Percentiles rank a stretch among this genome's conserved stretches.
These are phyloP conservation scores for Thymelicus acteon DNA, from an alignment of 2,888 invertebrate genomes.

Conservation along the genomic window DNA sequence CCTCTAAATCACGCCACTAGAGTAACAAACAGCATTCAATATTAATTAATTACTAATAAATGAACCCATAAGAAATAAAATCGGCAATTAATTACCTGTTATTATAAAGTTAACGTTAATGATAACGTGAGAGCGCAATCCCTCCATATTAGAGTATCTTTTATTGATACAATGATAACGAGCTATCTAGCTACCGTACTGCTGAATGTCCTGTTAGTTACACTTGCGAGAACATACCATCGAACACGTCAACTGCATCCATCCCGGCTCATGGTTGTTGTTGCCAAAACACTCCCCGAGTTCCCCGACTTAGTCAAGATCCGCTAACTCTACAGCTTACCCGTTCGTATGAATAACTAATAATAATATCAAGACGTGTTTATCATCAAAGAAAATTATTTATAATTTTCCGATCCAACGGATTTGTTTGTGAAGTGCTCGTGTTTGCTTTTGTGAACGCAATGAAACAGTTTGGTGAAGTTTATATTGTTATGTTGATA, in stretches of 20 bases:
- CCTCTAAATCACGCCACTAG: too few relatives aligned
- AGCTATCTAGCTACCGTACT: conserved; percentile 59
- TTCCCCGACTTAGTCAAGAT: not conserved
- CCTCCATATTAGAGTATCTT: conserved; percentile 71
- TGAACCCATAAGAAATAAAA: not conserved
- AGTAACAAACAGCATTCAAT: too few relatives aligned
- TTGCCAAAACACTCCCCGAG: conserved; percentile 22
- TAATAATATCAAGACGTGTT: conserved; percentile 12
- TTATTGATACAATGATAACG: conserved; percentile 77
- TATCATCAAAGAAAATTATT: conserved; percentile 6
- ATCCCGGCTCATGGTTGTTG: not conserved
- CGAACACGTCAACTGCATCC: conserved; percentile 5
- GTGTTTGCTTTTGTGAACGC: conserved; percentile 19
- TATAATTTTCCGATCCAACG: conserved; percentile 1
- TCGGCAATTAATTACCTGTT: conserved; percentile 25
- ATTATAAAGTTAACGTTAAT: conserved; percentile 23
- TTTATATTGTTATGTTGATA: not conserved
- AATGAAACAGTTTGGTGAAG: conserved; percentile 16
- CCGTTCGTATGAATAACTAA: not conserved
- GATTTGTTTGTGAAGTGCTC: conserved; percentile 20
- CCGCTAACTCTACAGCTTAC: not conserved
- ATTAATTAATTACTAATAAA: too few relatives aligned
- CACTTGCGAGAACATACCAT: conserved; percentile 47
- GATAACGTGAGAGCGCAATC: conserved; percentile 57
- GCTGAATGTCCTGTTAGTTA: conserved; percentile 52